Base-by-base conservation (phyloP, 2,113 vertebrate genomes). In the Xenopus laevis region DNA sequence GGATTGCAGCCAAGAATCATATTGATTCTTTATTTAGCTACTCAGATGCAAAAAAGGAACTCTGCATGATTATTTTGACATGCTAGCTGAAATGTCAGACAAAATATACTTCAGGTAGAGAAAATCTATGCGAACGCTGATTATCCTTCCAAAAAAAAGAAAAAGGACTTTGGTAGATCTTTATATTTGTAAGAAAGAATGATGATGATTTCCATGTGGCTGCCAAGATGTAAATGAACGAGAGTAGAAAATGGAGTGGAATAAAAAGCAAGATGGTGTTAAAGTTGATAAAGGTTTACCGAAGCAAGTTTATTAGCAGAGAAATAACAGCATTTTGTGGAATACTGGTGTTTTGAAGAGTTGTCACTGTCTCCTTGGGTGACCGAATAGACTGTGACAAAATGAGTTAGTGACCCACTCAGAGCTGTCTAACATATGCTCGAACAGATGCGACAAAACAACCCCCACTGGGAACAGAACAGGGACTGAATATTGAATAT, bases 1-100 rank as follows among this genome's bases (percentile, higher is more conserved):
- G 82, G 70, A 81, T 78, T 79, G 55, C 76, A 84, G 74, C 82
- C 84, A 78, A 50, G 47, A 50, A 50, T 50, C 47, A 12, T 91
- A 95, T 96, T 91, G 95, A 97, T 96, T 94, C 80, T 90, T 91
- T 89, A 84, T 88, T 91, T 91, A 87, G 81, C 81, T 88, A 84
- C 77, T 85, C 81, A 88, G 78, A 76, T 83, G 67, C 82, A 74
- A 82, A 86, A 79, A 74, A 66, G 53, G 71, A 84, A 87, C 83
- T 81, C 78, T 80, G 65, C 61, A 63, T 80, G 72, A 83, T 87
- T 86, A 87, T 88, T 88, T 78, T 83, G 79, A 83, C 71, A 78
- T 71, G 78, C 1, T 70, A 8, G 73, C 79, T 68, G 82, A 89
- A 87, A 85, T 66, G 74, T 66, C 66, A 50, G 58, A 45, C 57